Conservation (phyloP, 1,140 invertebrate species). For the Lutraria rhynchaena region DNA sequence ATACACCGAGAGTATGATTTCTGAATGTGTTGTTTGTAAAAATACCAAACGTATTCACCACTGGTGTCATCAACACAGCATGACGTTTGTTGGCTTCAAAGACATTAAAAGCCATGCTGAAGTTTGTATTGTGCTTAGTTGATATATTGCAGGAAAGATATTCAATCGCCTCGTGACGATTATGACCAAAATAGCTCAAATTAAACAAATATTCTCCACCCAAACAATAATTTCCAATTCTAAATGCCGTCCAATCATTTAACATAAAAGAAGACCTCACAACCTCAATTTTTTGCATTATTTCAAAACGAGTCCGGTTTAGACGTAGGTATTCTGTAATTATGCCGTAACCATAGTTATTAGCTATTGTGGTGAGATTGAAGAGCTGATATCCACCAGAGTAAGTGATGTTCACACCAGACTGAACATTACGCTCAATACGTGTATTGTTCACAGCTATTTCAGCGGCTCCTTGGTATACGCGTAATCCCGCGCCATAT, state of each 20-base stretch:
- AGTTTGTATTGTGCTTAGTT: slow-evolving; percentile 69
- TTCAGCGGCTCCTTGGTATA: slow-evolving; percentile 80
- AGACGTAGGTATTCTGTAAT: slow-evolving; percentile 75
- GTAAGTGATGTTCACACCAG: slow-evolving; percentile 90
- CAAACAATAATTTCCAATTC: slow-evolving; percentile 80
- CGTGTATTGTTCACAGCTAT: slow-evolving; percentile 77
- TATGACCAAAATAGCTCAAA: slow-evolving; percentile 75
- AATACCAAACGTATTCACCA: slow-evolving; percentile 79
- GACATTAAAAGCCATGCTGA: slow-evolving; percentile 78
- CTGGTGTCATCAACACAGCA: slow-evolving; percentile 77
- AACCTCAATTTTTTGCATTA: slow-evolving; percentile 72
- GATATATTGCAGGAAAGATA: slow-evolving; percentile 79
- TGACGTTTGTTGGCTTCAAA: slow-evolving; percentile 78
- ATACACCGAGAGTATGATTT: slow-evolving; percentile 90
- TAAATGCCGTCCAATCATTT: slow-evolving; percentile 78
- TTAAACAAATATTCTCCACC: slow-evolving; percentile 76
- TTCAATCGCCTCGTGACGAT: slow-evolving; percentile 77
- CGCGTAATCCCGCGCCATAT: slow-evolving; percentile 79
- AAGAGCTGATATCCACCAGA: slow-evolving; percentile 95
- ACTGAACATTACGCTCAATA: slow-evolving; percentile 73
- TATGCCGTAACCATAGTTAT: slow-evolving; percentile 78
- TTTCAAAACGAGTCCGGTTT: slow-evolving; percentile 75
- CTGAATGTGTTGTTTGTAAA: slow-evolving; percentile 90
- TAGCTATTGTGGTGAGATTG: slow-evolving; percentile 88
- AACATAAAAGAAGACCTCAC: slow-evolving; percentile 69